A percentile compares a stretch with the other conserved stretches of the same genome.
Conservation (phyloP, 1,140 invertebrate genomes). For the Mizuhopecten yessoensis region DNA sequence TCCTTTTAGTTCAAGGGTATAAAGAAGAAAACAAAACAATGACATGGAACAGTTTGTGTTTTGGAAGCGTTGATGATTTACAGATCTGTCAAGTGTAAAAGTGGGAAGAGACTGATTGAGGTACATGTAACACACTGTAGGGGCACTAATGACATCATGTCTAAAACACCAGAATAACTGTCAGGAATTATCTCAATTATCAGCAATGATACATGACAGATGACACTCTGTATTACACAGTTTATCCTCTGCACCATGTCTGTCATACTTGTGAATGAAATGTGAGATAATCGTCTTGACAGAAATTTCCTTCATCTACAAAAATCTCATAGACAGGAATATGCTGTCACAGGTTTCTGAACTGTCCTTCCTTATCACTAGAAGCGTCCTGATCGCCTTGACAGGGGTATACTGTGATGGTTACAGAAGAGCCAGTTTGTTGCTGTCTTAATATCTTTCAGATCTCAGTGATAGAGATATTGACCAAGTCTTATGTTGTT, state of each 20-base stretch:
- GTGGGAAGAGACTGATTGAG: background rate
- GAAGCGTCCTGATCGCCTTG: background rate
- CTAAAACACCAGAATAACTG: conserved; percentile 17
- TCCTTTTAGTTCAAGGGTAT: background rate
- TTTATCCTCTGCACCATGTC: background rate
- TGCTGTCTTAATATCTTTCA: background rate
- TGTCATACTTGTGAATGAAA: conserved; percentile 6
- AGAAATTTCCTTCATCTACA: conserved; percentile 15
- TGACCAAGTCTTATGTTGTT: background rate
- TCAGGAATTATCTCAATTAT: background rate
- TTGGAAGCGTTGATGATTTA: background rate
- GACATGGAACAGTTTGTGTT: background rate
- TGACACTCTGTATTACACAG: background rate
- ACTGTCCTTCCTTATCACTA: background rate
- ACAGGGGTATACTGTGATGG: background rate
- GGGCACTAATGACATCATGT: background rate
- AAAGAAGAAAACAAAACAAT: background rate
- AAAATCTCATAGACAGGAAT: background rate
- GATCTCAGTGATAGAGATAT: background rate
- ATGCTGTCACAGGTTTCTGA: background rate
- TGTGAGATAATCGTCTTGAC: conserved; percentile 25
- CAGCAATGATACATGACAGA: background rate
- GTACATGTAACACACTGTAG: background rate
- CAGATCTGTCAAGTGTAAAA: background rate
- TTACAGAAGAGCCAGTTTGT: background rate